These are phyloP conservation scores for Diabrotica balteata DNA, from an alignment of 2,888 invertebrate species.

Conservation along the genomic window DNA sequence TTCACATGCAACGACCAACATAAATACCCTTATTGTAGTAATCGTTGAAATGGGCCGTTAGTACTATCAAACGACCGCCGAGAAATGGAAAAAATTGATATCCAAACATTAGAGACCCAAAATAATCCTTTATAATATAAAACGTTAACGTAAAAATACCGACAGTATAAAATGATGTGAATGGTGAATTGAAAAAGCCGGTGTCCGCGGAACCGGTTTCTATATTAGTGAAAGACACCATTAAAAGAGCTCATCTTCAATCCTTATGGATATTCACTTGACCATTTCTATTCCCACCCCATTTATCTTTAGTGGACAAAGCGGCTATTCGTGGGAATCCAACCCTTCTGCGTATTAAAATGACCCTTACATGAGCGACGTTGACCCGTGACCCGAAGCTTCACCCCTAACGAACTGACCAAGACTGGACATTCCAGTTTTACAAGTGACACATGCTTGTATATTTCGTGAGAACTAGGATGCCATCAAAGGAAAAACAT, in stretches of 20 bases:
- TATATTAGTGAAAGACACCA: conserved; percentile 41
- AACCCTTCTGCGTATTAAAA: conserved; percentile 49
- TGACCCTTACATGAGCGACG: conserved; percentile 49
- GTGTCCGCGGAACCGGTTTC: conserved; percentile 51
- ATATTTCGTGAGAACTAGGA: conserved; percentile 50
- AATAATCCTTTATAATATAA: conserved; percentile 15
- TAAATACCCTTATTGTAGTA: too few species aligned
- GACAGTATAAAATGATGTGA: conserved; percentile 26
- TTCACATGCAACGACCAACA: too few species aligned
- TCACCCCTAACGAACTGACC: conserved; percentile 57
- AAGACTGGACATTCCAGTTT: conserved; percentile 57
- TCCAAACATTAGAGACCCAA: conserved; percentile 13
- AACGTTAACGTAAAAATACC: conserved; percentile 27
- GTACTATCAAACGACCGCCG: too few species aligned
- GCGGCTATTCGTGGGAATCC: conserved; percentile 50
- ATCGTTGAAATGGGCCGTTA: too few species aligned
- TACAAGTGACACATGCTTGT: conserved; percentile 50
- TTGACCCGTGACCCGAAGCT: conserved; percentile 48
- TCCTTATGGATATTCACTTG: conserved; percentile 52
- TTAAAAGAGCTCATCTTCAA: conserved; percentile 44
- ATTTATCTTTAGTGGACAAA: conserved; percentile 50
- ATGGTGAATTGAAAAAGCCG: conserved; percentile 42
- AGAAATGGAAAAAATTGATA: conserved; percentile 12
- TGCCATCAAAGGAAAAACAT: conserved; percentile 42
- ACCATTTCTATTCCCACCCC: conserved; percentile 52